Evolutionary conservation across 1,140 invertebrate genomes (phyloP).

Genomic region (Bactericera cockerelli): DNA sequence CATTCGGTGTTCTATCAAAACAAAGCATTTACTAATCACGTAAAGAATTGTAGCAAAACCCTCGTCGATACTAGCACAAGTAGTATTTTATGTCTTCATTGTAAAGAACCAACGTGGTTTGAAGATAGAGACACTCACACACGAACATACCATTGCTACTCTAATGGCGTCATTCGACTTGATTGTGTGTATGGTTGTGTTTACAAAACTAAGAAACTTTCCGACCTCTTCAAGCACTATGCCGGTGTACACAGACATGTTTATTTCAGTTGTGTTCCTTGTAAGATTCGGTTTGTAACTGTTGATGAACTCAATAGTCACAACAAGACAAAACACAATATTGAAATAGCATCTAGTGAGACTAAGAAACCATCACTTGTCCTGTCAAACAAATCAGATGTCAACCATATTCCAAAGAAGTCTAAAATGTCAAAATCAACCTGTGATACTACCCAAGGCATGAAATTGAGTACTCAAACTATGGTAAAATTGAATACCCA

Average conservation of each 20-base stretch:
- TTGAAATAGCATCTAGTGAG: too few species aligned
- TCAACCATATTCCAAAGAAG: too few species aligned
- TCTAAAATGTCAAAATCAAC: too few species aligned
- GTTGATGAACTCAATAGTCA: background rate
- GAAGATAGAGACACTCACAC: background rate
- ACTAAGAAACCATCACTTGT: too few species aligned
- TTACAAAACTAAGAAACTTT: background rate
- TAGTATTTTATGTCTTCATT: background rate
- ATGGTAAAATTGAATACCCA: too few species aligned
- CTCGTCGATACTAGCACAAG: background rate
- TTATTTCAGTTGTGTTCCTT: background rate
- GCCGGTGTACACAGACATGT: background rate
- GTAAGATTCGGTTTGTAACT: background rate
- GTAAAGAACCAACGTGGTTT: background rate
- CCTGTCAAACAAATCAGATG: too few species aligned
- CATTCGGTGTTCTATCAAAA: background rate
- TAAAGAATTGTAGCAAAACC: background rate
- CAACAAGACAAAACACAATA: too few species aligned
- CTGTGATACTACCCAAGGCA: too few species aligned
- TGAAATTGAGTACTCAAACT: too few species aligned
- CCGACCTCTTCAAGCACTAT: background rate
- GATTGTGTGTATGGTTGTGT: background rate
- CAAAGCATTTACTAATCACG: conserved; percentile 2
- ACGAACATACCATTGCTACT: background rate
- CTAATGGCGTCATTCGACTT: background rate